A percentile compares a stretch with the other conserved stretches of the same genome.
phyloP scores from a whole-genome alignment of 2,888 invertebrate species.

The Drosophila anomalipes region DNA sequence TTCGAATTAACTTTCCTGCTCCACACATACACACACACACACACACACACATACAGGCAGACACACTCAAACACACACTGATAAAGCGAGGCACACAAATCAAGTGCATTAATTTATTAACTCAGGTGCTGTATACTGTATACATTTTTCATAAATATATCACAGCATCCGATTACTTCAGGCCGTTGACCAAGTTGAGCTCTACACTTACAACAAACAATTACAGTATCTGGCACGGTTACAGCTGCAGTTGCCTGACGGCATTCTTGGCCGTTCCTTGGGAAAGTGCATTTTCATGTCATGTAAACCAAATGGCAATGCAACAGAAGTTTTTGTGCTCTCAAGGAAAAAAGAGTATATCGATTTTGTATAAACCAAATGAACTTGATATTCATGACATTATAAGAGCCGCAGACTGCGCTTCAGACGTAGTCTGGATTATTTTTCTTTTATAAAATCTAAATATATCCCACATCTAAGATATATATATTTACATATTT shows the following conservation, averaged over 20 bases:
- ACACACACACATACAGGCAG: conserved; percentile 28
- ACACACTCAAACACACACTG: conserved; percentile 22
- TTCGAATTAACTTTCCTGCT: conserved; percentile 71
- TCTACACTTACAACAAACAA: not conserved
- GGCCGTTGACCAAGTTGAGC: conserved; percentile 15
- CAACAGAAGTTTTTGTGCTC: conserved; percentile 27
- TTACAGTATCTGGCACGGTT: conserved; percentile 4
- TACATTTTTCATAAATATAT: conserved; percentile 44
- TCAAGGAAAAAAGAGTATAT: not conserved
- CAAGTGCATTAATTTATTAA: conserved; percentile 50
- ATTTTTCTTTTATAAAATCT: not conserved
- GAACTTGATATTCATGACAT: not conserved
- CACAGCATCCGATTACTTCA: conserved; percentile 13
- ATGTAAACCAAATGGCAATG: conserved; percentile 11
- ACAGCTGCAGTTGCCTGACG: conserved; percentile 22
- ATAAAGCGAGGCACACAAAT: conserved; percentile 36
- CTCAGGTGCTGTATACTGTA: conserved; percentile 14
- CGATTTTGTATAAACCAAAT: not conserved
- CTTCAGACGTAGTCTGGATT: not conserved
- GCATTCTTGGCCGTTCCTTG: conserved; percentile 15
- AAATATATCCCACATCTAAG: not conserved
- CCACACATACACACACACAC: conserved; percentile 2
- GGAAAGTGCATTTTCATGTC: conserved; percentile 53
- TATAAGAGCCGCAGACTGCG: not conserved
- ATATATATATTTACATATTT: not conserved